phyloP scores from a whole-genome alignment of 2,888 invertebrate species.

The Blomia tropicalis region DNA sequence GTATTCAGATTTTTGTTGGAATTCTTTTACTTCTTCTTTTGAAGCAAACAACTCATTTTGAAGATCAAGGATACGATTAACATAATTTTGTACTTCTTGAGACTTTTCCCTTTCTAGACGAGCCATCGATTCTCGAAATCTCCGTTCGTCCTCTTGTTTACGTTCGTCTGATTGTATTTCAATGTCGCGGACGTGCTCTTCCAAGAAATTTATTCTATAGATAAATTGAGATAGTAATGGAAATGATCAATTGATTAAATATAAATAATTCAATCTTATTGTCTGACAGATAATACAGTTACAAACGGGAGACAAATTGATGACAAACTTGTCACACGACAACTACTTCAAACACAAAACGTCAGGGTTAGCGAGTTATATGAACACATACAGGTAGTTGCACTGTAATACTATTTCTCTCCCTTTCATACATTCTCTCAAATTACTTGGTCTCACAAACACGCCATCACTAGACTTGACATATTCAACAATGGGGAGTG shows the following conservation, averaged over 20 bases:
- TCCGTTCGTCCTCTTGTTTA: constrained; percentile 61
- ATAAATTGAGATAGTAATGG: neutral
- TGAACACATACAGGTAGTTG: no score
- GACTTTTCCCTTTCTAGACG: constrained; percentile 69
- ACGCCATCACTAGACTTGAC: no score
- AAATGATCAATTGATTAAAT: neutral
- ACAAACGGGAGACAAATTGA: neutral
- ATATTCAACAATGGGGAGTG: no score
- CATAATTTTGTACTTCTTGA: constrained; percentile 56
- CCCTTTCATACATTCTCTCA: no score
- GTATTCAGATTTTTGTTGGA: constrained; percentile 27
- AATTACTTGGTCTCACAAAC: no score
- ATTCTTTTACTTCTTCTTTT: constrained; percentile 27
- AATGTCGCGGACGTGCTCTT: constrained; percentile 68
- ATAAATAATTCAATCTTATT: neutral
- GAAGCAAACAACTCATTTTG: constrained; percentile 29
- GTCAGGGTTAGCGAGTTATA: no score
- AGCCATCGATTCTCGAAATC: constrained; percentile 63
- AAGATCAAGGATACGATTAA: constrained; percentile 39
- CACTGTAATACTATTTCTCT: no score
- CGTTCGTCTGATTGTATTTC: constrained; percentile 58
- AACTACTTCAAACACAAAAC: no score
- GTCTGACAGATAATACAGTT: no score
- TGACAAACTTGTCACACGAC: no score
- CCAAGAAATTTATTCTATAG: constrained; percentile 65